Conservation (phyloP, 2,113 vertebrate species). For the Cololabis saira region DNA sequence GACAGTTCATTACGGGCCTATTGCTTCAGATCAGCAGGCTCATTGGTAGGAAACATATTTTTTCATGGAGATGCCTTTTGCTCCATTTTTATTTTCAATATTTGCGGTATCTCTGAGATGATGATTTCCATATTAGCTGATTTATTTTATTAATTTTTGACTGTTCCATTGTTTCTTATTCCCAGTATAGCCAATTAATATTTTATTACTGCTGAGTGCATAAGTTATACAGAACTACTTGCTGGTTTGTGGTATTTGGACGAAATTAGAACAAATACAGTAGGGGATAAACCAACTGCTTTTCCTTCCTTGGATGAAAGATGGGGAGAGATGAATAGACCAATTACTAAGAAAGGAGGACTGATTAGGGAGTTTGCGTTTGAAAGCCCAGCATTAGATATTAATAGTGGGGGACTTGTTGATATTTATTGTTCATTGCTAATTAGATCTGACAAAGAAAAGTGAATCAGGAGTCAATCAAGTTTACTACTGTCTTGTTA, state of each 20-base stretch:
- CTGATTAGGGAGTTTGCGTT: conserved; percentile 52
- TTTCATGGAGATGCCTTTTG: background rate
- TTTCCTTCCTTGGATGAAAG: conserved; percentile 20
- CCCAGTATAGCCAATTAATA: conserved; percentile 42
- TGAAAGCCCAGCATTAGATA: conserved; percentile 44
- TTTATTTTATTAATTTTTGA: conserved; percentile 8
- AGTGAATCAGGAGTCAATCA: conserved; percentile 4
- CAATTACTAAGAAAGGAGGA: conserved; percentile 10
- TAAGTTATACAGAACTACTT: conserved; percentile 34
- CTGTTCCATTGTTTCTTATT: conserved; percentile 31
- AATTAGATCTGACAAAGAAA: conserved; percentile 34
- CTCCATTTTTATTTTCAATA: background rate
- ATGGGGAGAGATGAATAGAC: conserved; percentile 16
- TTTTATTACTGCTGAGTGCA: conserved; percentile 39
- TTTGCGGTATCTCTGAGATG: background rate
- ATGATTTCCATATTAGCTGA: conserved; percentile 29
- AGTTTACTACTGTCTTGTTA: too few species aligned
- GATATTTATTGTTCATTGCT: conserved; percentile 23
- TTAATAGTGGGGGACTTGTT: conserved; percentile 1
- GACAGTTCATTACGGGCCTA: conserved; percentile 36
- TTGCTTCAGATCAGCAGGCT: background rate
- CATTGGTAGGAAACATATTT: conserved; percentile 4
- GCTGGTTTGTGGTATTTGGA: conserved; percentile 35
- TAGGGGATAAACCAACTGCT: conserved; percentile 24
- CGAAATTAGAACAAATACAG: conserved; percentile 44